A percentile compares a stretch with the other conserved stretches of the same genome.
phyloP scores from a whole-genome alignment of 2,797 vertebrate species.

The Stomatorhinus walkeri region DNA sequence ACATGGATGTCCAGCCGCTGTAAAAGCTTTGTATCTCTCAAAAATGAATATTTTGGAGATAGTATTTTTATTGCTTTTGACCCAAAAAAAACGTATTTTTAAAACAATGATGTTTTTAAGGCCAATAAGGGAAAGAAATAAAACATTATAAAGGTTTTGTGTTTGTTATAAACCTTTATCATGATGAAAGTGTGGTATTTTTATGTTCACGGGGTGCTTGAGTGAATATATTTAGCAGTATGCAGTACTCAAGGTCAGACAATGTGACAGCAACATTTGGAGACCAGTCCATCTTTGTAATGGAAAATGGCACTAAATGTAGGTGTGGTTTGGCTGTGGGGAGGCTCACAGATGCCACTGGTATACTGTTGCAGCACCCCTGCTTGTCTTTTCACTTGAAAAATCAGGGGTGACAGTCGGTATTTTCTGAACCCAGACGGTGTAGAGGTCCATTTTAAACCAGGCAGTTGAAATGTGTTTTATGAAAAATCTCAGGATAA shows the following conservation, averaged over 20 bases:
- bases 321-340: constrained; percentile 53
- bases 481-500: not conserved
- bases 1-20: not conserved
- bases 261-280: constrained; percentile 4
- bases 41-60: not conserved
- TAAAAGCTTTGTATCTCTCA: not conserved
- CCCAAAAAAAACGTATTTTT: not conserved
- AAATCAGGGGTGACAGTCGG: constrained; percentile 28
- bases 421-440: not conserved
- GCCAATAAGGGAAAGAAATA: not conserved
- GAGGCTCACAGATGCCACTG: constrained; percentile 59
- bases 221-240: not conserved
- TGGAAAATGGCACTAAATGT: constrained; percentile 21
- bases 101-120: not conserved
- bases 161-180: not conserved
- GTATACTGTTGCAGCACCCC: constrained; percentile 49
- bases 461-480: not conserved
- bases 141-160: not conserved
- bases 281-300: constrained; percentile 26
- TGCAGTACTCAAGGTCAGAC: constrained; percentile 13
- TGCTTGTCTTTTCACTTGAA: constrained; percentile 49
- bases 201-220: not conserved
- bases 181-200: not conserved
- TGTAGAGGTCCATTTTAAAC: not conserved
- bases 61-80: not conserved